These are phyloP conservation scores for Meteorus sp. DNA, from an alignment of 1,140 invertebrate species.

Conservation along the genomic window DNA sequence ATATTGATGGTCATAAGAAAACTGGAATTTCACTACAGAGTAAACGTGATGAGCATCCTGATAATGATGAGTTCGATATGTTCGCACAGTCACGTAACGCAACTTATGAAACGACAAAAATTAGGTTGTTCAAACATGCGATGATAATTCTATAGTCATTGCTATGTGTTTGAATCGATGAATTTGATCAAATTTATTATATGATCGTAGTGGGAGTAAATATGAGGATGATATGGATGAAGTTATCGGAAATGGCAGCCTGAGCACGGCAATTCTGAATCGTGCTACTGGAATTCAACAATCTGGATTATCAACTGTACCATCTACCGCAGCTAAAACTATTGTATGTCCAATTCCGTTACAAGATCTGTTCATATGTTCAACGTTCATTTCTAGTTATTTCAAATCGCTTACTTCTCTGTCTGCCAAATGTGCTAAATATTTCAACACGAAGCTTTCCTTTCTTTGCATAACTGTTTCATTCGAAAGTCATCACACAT, in stretches of 20 bases:
- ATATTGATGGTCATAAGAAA: conserved; percentile 34
- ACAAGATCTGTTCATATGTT: no score
- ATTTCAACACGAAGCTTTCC: not conserved
- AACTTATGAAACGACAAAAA: conserved; percentile 71
- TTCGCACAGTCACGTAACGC: conserved; percentile 85
- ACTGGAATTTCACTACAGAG: conserved; percentile 31
- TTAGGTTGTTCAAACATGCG: no score
- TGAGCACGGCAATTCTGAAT: conserved; percentile 50
- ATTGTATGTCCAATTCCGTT: no score
- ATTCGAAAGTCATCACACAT: conserved; percentile 25
- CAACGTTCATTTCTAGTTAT: no score
- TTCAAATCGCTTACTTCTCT: no score
- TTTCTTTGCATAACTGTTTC: not conserved
- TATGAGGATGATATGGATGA: conserved; percentile 74
- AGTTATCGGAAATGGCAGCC: conserved; percentile 55
- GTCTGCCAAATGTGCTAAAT: no score
- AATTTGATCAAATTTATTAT: conserved; percentile 5
- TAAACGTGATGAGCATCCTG: conserved; percentile 48
- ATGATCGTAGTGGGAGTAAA: conserved; percentile 66
- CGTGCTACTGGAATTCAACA: conserved; percentile 43
- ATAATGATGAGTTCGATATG: conserved; percentile 84
- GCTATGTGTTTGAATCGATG: no score
- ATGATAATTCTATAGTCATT: no score
- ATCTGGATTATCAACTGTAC: no score
- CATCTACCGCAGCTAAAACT: conserved; percentile 26